phyloP scores from a whole-genome alignment of 2,113 vertebrate species.

The Trichechus manatus region DNA sequence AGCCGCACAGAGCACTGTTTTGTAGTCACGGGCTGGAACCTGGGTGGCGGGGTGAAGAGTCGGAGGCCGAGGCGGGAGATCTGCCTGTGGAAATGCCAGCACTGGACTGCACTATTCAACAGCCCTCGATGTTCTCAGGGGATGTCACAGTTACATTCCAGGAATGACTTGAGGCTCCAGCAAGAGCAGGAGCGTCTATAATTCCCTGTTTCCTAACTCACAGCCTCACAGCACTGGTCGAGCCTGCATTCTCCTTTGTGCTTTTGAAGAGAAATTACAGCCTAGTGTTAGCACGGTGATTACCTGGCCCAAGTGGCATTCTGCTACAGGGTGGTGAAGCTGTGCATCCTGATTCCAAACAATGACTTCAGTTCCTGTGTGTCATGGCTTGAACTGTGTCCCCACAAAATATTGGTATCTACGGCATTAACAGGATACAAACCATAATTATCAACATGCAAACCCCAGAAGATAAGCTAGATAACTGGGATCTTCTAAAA shows the following conservation, averaged over 20 bases:
- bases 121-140: not conserved
- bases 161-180: not conserved
- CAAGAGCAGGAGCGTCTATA: not conserved
- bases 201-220: slow-evolving; percentile 36
- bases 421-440: too few relatives aligned
- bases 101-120: not conserved
- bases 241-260: slow-evolving; percentile 30
- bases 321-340: not conserved
- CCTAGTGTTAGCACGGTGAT: not conserved
- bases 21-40: slow-evolving; percentile 40
- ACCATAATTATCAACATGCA: too few relatives aligned
- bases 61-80: not conserved
- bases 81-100: not conserved
- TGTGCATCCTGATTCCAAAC: not conserved
- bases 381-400: too few relatives aligned
- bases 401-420: too few relatives aligned
- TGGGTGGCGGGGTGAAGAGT: not conserved
- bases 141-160: slow-evolving; percentile 19
- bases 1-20: not conserved
- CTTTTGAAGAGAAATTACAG: slow-evolving; percentile 55
- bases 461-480: too few relatives aligned
- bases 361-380: not conserved
- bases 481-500: too few relatives aligned
- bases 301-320: slow-evolving; percentile 17
- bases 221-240: not conserved